phyloP scores from a whole-genome alignment of 2,888 invertebrate genomes.

The Drymonia ruficornis region DNA sequence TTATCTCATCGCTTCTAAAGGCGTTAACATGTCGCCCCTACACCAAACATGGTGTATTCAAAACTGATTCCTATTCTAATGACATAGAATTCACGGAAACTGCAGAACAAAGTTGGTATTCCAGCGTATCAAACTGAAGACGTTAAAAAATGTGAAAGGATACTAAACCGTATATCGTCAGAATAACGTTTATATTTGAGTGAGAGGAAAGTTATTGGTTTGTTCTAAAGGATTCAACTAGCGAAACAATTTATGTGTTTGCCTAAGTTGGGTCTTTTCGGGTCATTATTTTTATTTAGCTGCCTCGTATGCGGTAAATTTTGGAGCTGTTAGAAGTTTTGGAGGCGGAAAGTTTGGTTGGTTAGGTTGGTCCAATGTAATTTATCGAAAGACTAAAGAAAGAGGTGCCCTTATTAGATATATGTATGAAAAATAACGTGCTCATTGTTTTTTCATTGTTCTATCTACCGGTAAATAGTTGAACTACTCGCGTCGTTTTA shows the following conservation, averaged over 20 bases:
- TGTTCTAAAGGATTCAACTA: constrained; percentile 58
- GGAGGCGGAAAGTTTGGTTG: background rate
- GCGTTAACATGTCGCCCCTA: constrained; percentile 47
- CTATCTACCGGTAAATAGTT: too few relatives aligned
- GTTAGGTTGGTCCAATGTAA: background rate
- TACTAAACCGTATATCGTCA: constrained; percentile 27
- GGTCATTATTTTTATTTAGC: constrained; percentile 66
- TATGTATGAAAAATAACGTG: too few relatives aligned
- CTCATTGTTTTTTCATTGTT: too few relatives aligned
- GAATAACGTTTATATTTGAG: constrained; percentile 37
- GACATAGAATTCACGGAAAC: constrained; percentile 26
- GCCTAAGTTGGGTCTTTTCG: constrained; percentile 64
- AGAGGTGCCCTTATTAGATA: too few relatives aligned
- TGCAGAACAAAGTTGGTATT: constrained; percentile 20
- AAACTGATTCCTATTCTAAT: constrained; percentile 34
- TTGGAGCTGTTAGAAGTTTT: constrained; percentile 18
- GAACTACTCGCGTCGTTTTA: too few relatives aligned
- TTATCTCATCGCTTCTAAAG: constrained; percentile 61
- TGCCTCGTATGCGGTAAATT: constrained; percentile 34
- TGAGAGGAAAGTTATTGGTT: constrained; percentile 49
- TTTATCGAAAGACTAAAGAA: background rate
- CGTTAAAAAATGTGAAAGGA: constrained; percentile 19
- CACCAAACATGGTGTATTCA: constrained; percentile 8
- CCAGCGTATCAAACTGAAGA: constrained; percentile 40
- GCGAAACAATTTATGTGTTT: constrained; percentile 75